Evolutionary conservation across 2,888 invertebrate species (phyloP).

Genomic region (Syrphus vitripennis): DNA sequence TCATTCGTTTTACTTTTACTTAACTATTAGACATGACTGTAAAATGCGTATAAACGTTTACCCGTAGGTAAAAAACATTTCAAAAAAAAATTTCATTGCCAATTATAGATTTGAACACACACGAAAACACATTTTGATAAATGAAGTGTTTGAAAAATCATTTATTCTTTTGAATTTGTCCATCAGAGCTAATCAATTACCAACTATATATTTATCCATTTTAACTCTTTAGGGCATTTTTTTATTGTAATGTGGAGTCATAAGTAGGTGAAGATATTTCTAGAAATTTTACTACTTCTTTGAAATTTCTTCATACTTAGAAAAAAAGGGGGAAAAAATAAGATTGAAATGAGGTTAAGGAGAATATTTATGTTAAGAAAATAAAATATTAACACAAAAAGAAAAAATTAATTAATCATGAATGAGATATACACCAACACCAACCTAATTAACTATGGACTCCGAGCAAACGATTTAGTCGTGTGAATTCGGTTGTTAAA

Average conservation of each 20-base stretch:
- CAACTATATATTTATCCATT: background rate
- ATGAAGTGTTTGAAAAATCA: background rate
- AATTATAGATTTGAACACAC: conserved; percentile 10
- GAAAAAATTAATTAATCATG: background rate
- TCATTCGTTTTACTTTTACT: background rate
- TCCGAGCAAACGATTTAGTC: background rate
- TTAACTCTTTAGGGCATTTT: background rate
- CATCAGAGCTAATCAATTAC: conserved; percentile 32
- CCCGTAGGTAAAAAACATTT: background rate
- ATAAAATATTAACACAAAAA: background rate
- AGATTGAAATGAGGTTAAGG: background rate
- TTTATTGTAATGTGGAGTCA: no score
- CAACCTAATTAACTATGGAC: background rate
- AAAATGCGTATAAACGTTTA: no score
- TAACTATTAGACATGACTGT: background rate
- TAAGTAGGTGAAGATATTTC: background rate
- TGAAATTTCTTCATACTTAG: background rate
- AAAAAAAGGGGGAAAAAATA: background rate
- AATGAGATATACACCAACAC: no score
- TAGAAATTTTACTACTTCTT: background rate
- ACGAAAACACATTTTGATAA: background rate
- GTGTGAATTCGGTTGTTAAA: background rate
- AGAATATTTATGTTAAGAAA: background rate
- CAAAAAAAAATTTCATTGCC: background rate
- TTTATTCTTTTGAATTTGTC: conserved; percentile 3